Conservation (phyloP, 2,797 vertebrate genomes). For the Peromyscus melanophrys region DNA sequence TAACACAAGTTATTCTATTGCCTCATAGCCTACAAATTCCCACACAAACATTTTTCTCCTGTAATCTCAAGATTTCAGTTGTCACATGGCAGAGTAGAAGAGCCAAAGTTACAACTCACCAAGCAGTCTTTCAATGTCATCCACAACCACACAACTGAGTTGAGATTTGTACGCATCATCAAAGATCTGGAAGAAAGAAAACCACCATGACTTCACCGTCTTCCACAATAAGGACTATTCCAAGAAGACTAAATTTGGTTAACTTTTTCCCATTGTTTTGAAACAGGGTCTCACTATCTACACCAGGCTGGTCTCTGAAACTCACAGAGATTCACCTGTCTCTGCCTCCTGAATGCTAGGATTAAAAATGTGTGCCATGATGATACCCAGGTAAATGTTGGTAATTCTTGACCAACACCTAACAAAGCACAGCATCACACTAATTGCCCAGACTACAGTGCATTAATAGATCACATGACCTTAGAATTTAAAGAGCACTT, state of each 20-base stretch:
- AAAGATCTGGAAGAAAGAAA: slow-evolving; percentile 92
- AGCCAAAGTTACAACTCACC: slow-evolving; percentile 89
- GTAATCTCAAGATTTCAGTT: slow-evolving; percentile 12
- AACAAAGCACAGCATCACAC: slow-evolving; percentile 36
- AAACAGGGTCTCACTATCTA: not conserved
- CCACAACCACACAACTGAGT: slow-evolving; percentile 97
- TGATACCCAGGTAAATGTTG: not conserved
- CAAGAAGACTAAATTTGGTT: slow-evolving; percentile 25
- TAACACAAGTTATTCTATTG: slow-evolving; percentile 51
- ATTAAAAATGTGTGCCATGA: not conserved
- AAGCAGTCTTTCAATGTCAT: slow-evolving; percentile 96
- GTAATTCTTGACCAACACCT: slow-evolving; percentile 48
- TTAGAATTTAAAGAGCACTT: slow-evolving; percentile 10
- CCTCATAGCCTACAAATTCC: not conserved
- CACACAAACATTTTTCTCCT: slow-evolving; percentile 6
- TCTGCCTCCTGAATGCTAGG: not conserved
- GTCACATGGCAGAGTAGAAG: not conserved
- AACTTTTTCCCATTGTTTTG: not conserved
- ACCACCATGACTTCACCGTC: slow-evolving; percentile 9
- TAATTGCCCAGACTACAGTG: not conserved
- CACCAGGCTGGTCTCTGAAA: not conserved
- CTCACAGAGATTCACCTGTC: not conserved
- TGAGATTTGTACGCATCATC: slow-evolving; percentile 99
- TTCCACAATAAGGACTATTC: slow-evolving; percentile 20
- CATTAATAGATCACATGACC: not conserved